phyloP scores from a whole-genome alignment of 2,113 vertebrate genomes.

The Strix uralensis region DNA sequence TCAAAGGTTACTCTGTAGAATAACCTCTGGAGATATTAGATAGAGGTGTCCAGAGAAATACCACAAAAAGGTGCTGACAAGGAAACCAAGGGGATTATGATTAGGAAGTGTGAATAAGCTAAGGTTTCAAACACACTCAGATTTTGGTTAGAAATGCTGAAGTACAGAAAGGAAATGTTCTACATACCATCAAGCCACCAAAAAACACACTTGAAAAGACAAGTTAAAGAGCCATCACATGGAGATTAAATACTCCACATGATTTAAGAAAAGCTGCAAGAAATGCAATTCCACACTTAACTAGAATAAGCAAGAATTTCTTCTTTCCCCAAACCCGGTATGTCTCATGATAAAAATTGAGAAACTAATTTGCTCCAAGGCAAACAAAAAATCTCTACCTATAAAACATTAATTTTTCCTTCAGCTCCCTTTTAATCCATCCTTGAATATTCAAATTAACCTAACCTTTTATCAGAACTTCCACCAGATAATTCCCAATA shows the following conservation, averaged over 20 bases:
- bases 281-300: not conserved
- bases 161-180: constrained; percentile 49
- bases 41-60: constrained; percentile 62
- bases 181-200: constrained; percentile 56
- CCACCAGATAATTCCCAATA: not conserved
- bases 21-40: constrained; percentile 57
- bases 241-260: not conserved
- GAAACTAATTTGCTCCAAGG: not conserved
- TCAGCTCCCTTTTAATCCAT: not conserved
- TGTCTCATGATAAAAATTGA: not conserved
- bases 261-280: constrained; percentile 14
- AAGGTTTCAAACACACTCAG: constrained; percentile 45
- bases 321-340: not conserved
- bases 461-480: not conserved
- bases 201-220: constrained; percentile 52
- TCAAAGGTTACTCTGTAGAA: constrained; percentile 68
- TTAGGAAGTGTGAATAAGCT: constrained; percentile 57
- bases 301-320: not conserved
- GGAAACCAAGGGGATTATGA: constrained; percentile 58
- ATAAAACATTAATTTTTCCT: not conserved
- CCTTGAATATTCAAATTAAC: not conserved
- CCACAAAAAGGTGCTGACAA: constrained; percentile 54
- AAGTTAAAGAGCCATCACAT: constrained; percentile 34
- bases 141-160: constrained; percentile 50
- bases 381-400: not conserved